Conservation (phyloP, 2,888 invertebrate genomes). For the Drosophila lutescens region DNA sequence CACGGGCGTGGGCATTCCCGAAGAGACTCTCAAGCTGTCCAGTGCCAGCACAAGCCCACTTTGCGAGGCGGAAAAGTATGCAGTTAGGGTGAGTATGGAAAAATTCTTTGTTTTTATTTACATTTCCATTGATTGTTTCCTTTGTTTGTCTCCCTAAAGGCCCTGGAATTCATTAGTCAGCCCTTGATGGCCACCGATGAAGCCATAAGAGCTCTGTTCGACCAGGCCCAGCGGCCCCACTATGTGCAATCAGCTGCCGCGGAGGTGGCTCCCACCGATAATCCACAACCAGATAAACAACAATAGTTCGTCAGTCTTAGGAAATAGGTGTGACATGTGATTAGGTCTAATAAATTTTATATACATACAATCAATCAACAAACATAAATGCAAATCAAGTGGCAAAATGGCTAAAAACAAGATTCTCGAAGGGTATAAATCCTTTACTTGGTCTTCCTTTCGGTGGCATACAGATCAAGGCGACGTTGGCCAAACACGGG, state of each 20-base stretch:
- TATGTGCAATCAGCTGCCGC: constrained; percentile 28
- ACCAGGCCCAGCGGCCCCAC: constrained; percentile 80
- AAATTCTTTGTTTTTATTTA: neutral
- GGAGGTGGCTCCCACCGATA: constrained; percentile 18
- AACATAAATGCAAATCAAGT: constrained; percentile 14
- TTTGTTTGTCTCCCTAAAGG: constrained; percentile 48
- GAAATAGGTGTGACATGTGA: constrained; percentile 13
- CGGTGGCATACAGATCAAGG: constrained; percentile 87
- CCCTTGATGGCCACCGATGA: constrained; percentile 84
- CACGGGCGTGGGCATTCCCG: constrained; percentile 84
- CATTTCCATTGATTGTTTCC: neutral
- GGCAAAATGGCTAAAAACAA: too few relatives aligned
- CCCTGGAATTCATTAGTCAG: constrained; percentile 82
- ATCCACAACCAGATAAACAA: constrained; percentile 10
- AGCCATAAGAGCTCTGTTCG: constrained; percentile 83
- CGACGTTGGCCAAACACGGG: constrained; percentile 91
- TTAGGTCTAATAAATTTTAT: constrained; percentile 41
- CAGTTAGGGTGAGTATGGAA: constrained; percentile 72
- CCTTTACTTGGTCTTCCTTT: constrained; percentile 41
- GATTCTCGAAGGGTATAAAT: neutral
- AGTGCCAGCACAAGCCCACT: constrained; percentile 78
- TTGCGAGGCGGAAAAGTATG: constrained; percentile 82
- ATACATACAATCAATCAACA: constrained; percentile 8
- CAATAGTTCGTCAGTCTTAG: constrained; percentile 28
- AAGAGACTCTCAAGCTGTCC: constrained; percentile 76